Evolutionary conservation across 23 tunicate species (phyloP), one percentile per base, ranked within the genome.

Genomic region (Corella eumyota): DNA sequence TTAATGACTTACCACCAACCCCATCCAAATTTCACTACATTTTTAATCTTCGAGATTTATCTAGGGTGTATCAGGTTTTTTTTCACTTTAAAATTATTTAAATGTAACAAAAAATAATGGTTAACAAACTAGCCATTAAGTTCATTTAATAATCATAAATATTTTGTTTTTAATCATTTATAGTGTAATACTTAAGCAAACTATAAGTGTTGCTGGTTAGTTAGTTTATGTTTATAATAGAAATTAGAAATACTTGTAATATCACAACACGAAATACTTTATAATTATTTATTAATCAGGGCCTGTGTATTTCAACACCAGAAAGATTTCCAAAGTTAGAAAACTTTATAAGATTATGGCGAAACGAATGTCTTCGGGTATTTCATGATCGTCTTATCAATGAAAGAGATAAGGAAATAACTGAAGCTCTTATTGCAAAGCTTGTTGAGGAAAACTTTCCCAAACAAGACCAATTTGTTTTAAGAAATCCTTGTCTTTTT

Each of bases 21-120:
- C 99, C 99, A 35, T 84, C 94, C 35, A 93, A 93, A 52, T 93
- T 93, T 35, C 99, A 93, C 63, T 93, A 93, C 66, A 93, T 93
- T 56, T 93, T 93, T 74, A 93, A 93, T 47, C 66, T 93, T 29
- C 71, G 99, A 15, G 99, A 93, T 60, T 60, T 93, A 9, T 93
- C 99, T 30, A 70, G 99, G 68, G 93, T 93, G 24, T 93, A 93
- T 47, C 93, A 88, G 73, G 96, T 88, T 11, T n/a, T n/a, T n/a
- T n/a, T n/a, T n/a, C n/a, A n/a, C n/a, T n/a, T 47, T 13, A 20
- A 53, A 53, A 53, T 53, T 11, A 11, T 44, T 11, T 15, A 11
- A 15, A 11, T 44, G 48, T 44, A 44, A 44, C 48, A 44, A 11
- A 44, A 44, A 44, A 11, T 11, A 44, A 11, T 15, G 48, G 15